phyloP scores from a whole-genome alignment of 2,113 vertebrate genomes.

The Cygnus buccinator region DNA sequence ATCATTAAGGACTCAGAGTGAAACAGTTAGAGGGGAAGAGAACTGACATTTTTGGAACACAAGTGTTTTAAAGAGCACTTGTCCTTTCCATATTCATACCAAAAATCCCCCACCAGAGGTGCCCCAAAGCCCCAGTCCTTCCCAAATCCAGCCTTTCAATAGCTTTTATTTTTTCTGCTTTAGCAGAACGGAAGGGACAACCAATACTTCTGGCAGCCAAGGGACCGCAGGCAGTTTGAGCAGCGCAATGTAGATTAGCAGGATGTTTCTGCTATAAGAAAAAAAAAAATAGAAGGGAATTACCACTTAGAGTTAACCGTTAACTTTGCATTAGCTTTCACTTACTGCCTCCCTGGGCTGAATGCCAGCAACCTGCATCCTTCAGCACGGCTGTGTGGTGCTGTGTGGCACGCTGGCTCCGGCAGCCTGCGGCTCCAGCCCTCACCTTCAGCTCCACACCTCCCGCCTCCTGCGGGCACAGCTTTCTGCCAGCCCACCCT shows the following conservation, averaged over 20 bases:
- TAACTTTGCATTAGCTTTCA: not conserved
- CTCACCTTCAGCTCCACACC: not conserved
- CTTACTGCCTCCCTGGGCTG: not conserved
- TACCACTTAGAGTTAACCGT: not conserved
- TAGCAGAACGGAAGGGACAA: not conserved
- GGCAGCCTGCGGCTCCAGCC: not conserved
- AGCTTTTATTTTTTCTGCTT: not conserved
- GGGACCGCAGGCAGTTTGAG: not conserved
- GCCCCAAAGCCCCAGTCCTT: not conserved
- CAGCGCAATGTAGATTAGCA: not conserved
- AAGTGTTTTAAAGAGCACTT: not conserved
- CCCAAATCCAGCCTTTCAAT: not conserved
- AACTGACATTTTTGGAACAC: not conserved
- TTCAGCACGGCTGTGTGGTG: not conserved
- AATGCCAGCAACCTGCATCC: not conserved
- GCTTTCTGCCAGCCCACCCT: not conserved
- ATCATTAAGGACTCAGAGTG: not conserved
- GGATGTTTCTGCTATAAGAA: not conserved
- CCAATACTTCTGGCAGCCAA: not conserved
- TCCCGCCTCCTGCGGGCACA: rapidly evolving
- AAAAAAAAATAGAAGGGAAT: not conserved
- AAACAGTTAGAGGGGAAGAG: constrained; percentile 1
- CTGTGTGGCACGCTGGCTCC: rapidly evolving
- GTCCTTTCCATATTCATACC: not conserved
- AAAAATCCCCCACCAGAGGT: not conserved